Conservation (phyloP, 2,113 vertebrate species). For the Nannobrachium achirus region DNA sequence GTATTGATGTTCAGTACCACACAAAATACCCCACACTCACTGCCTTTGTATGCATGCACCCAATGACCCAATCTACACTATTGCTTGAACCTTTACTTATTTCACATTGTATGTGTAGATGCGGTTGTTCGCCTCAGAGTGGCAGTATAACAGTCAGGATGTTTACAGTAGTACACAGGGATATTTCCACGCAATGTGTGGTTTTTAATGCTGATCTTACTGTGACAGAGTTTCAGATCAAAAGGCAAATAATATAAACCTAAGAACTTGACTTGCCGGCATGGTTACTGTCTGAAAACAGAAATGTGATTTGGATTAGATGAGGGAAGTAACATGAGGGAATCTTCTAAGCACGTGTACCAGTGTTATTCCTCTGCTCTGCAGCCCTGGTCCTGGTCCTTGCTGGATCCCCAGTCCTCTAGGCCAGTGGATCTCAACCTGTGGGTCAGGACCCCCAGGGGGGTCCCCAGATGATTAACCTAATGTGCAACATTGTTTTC, state of each 20-base stretch:
- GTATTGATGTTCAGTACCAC: constrained; percentile 8
- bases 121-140: constrained; percentile 36
- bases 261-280: neutral
- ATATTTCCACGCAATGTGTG: neutral
- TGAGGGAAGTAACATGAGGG: constrained; percentile 26
- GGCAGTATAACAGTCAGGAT: constrained; percentile 44
- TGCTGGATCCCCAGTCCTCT: too few relatives aligned
- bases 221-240: neutral
- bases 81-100: constrained; percentile 16
- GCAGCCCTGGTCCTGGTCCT: too few relatives aligned
- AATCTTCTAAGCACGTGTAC: neutral
- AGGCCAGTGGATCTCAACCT: too few relatives aligned
- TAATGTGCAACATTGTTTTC: too few relatives aligned
- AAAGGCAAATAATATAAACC: neutral
- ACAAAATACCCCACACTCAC: neutral
- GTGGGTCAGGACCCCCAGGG: too few relatives aligned
- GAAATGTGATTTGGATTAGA: constrained; percentile 7
- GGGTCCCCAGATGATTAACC: too few relatives aligned
- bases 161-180: constrained; percentile 20
- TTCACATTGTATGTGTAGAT: constrained; percentile 31
- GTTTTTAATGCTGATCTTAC: neutral
- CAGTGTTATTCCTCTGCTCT: neutral
- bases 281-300: neutral
- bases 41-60: neutral
- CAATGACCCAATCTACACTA: neutral